Evolutionary conservation across 2,888 invertebrate genomes (phyloP).

Genomic region (Cephus pygmeus): DNA sequence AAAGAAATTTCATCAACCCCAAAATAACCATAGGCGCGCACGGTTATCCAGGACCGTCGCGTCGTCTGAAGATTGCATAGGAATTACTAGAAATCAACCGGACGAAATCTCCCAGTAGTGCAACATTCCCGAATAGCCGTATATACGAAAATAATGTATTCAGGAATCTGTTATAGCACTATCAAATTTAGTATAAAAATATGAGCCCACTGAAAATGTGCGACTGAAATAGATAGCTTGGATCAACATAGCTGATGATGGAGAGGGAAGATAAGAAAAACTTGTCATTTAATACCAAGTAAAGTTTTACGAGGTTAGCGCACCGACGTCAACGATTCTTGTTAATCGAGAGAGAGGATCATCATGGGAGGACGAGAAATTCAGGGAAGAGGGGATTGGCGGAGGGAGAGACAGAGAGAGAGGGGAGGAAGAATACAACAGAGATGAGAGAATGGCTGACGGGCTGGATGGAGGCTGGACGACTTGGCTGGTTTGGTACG

Average conservation of each 20-base stretch:
- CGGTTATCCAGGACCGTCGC: too few relatives aligned
- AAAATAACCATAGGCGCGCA: too few relatives aligned
- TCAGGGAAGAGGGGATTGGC: neutral
- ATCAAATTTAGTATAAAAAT: too few relatives aligned
- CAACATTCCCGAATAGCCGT: too few relatives aligned
- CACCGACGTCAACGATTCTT: neutral
- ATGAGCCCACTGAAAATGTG: too few relatives aligned
- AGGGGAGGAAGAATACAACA: constrained; percentile 13
- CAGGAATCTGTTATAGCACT: too few relatives aligned
- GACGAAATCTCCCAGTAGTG: too few relatives aligned
- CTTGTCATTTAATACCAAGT: neutral
- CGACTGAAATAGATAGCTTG: too few relatives aligned
- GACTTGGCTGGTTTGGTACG: constrained; percentile 6
- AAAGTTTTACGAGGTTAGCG: neutral
- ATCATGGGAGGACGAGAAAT: constrained; percentile 8
- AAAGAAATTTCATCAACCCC: too few relatives aligned
- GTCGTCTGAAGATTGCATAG: too few relatives aligned
- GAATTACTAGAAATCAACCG: too few relatives aligned
- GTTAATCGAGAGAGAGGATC: constrained; percentile 6
- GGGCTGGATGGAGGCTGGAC: constrained; percentile 5
- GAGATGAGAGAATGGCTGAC: constrained; percentile 7
- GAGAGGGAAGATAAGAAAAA: neutral
- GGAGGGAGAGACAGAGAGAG: constrained; percentile 11
- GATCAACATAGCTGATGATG: neutral
- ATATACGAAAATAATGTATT: too few relatives aligned